Percentiles rank a stretch among this genome's conserved stretches.
These are phyloP conservation scores for Lagopus leucura DNA, from an alignment of 2,113 vertebrate species.

Conservation along the genomic window DNA sequence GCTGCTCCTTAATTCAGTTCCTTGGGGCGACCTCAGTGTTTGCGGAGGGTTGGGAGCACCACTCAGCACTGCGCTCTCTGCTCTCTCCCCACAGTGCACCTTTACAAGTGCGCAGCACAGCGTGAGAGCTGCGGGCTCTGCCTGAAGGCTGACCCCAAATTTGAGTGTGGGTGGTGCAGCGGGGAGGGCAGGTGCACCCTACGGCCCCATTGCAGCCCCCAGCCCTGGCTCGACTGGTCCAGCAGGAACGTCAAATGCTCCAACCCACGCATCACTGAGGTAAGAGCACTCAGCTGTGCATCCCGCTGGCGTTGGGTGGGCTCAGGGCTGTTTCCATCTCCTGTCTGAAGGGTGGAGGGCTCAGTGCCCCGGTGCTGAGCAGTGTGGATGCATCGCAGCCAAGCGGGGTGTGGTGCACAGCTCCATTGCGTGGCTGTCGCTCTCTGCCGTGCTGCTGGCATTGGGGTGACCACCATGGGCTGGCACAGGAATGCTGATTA, in stretches of 20 bases:
- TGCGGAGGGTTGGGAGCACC: background rate
- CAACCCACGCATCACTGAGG: slow-evolving; percentile 97
- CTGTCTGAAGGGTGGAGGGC: background rate
- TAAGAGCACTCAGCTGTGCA: slow-evolving; percentile 51
- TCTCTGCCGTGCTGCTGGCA: background rate
- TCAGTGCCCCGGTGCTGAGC: background rate
- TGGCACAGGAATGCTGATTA: slow-evolving; percentile 79
- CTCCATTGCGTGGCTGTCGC: background rate
- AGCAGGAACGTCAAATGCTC: slow-evolving; percentile 93
- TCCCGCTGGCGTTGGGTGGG: accelerated
- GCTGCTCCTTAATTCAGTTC: background rate
- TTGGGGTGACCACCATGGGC: slow-evolving; percentile 51
- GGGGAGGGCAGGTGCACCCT: slow-evolving; percentile 88
- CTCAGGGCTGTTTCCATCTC: background rate
- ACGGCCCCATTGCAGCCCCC: slow-evolving; percentile 83
- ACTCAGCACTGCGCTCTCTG: background rate
- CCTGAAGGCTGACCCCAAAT: slow-evolving; percentile 94
- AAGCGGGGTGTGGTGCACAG: background rate
- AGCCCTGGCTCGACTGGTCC: slow-evolving; percentile 93
- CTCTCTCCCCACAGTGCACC: slow-evolving; percentile 83
- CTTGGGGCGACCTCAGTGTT: background rate
- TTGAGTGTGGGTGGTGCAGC: slow-evolving; percentile 95
- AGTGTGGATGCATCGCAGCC: background rate
- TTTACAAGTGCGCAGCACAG: slow-evolving; percentile 97
- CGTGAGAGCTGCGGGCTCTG: slow-evolving; percentile 97